A percentile compares a stretch with the other conserved stretches of the same genome.
These are phyloP conservation scores for Aspidiotus destructor DNA, from an alignment of 2,888 invertebrate genomes.

Conservation along the genomic window DNA sequence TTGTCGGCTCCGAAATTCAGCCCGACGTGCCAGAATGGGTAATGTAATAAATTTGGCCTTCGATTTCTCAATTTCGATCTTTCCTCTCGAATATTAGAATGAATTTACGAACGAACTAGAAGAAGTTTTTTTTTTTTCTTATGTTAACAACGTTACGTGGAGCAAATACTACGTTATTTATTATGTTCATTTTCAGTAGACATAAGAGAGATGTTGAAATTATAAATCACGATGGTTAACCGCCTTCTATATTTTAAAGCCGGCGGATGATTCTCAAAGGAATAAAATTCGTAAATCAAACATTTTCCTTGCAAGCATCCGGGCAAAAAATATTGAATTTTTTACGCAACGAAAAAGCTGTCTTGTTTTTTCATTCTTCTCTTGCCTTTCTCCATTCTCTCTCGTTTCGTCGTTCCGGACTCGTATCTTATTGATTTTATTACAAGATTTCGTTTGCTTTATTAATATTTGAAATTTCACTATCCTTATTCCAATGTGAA, in stretches of 20 bases:
- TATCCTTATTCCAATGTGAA: too few species aligned
- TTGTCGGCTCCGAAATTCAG: too few species aligned
- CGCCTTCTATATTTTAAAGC: neutral
- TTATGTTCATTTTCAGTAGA: neutral
- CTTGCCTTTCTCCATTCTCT: neutral
- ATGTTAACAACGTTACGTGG: too few species aligned
- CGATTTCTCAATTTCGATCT: too few species aligned
- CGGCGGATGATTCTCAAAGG: neutral
- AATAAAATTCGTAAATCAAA: slow-evolving; percentile 2
- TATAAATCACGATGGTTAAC: slow-evolving; percentile 2
- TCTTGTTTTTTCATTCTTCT: neutral
- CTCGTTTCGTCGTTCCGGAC: too few species aligned
- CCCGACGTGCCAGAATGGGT: too few species aligned
- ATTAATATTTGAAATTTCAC: too few species aligned
- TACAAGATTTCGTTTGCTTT: too few species aligned
- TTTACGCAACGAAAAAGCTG: neutral
- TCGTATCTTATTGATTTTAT: too few species aligned
- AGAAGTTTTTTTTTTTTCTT: neutral
- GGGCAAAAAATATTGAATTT: slow-evolving; percentile 1
- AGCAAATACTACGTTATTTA: neutral
- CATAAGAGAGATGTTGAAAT: neutral
- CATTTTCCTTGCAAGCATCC: neutral
- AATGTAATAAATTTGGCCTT: too few species aligned
- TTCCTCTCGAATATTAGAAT: too few species aligned
- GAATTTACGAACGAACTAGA: neutral